Evolutionary conservation across 2,797 vertebrate species (phyloP).

Genomic region (Typhlichthys eigenmanni): DNA sequence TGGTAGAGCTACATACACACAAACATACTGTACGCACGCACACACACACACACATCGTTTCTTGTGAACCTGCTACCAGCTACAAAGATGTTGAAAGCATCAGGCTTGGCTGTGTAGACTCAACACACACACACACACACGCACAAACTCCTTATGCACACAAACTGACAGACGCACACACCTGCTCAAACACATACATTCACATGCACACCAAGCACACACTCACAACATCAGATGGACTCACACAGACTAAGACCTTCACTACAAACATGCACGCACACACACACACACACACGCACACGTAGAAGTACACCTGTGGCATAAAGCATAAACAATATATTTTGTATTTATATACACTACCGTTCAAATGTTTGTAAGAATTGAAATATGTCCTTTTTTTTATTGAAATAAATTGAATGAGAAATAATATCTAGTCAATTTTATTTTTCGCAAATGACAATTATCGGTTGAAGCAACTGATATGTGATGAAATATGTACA

Average conservation of each 20-base stretch:
- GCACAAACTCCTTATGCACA: constrained; percentile 21
- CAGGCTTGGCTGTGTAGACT: constrained; percentile 48
- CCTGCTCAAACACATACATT: constrained; percentile 9
- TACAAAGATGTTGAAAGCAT: constrained; percentile 47
- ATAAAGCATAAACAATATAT: no score
- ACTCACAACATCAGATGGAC: background rate
- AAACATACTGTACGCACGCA: background rate
- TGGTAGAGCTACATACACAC: background rate
- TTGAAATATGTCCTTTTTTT: no score
- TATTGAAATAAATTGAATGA: no score
- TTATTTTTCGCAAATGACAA: no score
- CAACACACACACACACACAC: constrained; percentile 16
- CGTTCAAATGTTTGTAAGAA: no score
- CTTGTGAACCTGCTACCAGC: constrained; percentile 11
- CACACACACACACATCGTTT: background rate
- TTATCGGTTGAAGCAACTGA: no score
- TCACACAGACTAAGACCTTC: background rate
- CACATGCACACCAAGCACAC: constrained; percentile 17
- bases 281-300: background rate
- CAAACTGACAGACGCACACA: constrained; percentile 24
- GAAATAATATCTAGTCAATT: no score
- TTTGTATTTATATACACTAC: no score
- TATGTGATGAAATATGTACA: no score
- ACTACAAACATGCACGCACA: background rate
- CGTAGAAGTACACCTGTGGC: background rate